Evolutionary conservation across 2,797 vertebrate genomes (phyloP), one percentile per base, ranked within the genome.

Genomic region (Agapornis canus): DNA sequence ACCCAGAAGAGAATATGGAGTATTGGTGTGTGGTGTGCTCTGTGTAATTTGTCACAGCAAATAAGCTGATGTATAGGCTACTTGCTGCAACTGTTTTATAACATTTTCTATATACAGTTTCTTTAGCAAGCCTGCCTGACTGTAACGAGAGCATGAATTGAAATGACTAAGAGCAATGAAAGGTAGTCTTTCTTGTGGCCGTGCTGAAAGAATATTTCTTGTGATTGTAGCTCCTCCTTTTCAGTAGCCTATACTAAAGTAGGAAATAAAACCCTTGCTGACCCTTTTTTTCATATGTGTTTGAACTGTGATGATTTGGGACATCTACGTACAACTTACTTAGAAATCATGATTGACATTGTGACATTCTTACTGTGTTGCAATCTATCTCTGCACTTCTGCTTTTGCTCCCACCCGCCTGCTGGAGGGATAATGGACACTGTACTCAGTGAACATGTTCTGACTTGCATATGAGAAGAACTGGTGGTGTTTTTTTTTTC

Each of bases 1-100:
- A 95, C 90, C 89, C 69, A 71, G 89, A 91, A 92, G 45, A 75
- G 35, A 92, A 48, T 82, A 90, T 65, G 42, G 39, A 63, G 54
- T 56, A 75, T 57, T 82, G 90, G 57, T 75, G 78, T 80, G 64
- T 51, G 42, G 45, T 61, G 16, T 20, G 70, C 16, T 85, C 52
- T 61, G 45, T 73, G 68, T 25, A 22, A 27, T 73, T 87, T 94
- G 71, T 91, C 83, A 68, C 61, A 93, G 78, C 56, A 93, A 82
- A 77, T 51, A 73, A 87, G 6, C 48, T 82, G 60, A 45, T 89
- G 25, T 29, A n/a, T 78, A 70, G 54, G 25, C 37, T 68, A 26
- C 64, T 79, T 70, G 35, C 39, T 88, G 39, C 40, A 90, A 66
- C 6, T 75, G 42, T 76, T 84, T 35, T 47, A 9, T 43, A 87